phyloP scores from a whole-genome alignment of 2,113 vertebrate species.

The Lamprologus tigripictilis region DNA sequence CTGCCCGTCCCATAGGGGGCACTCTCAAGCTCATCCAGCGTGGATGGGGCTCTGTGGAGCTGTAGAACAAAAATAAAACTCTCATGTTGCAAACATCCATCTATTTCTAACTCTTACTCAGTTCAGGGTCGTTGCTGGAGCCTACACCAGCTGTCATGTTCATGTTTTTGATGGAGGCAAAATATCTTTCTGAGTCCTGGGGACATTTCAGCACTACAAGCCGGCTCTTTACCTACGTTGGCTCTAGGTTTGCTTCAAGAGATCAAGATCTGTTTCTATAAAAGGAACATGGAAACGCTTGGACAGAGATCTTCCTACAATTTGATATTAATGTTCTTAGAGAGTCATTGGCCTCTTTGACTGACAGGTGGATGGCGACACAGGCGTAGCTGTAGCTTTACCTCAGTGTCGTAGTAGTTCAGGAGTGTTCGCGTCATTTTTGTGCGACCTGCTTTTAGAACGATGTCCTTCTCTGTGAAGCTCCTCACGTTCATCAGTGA shows the following conservation, averaged over 20 bases:
- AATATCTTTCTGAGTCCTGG: background rate
- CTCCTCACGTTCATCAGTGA: background rate
- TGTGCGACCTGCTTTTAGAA: background rate
- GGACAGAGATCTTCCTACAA: background rate
- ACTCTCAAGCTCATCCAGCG: background rate
- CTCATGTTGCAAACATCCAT: background rate
- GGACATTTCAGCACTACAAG: background rate
- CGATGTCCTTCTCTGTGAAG: background rate
- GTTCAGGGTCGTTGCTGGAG: background rate
- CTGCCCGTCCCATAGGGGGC: background rate
- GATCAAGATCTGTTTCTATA: background rate
- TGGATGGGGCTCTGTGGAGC: background rate
- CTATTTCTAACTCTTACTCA: background rate
- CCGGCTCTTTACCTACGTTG: background rate
- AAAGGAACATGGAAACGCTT: accelerated
- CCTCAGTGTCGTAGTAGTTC: background rate
- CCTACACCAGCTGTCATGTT: background rate
- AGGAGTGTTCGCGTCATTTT: background rate
- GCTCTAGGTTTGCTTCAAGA: background rate
- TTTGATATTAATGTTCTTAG: background rate
- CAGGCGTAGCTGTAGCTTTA: background rate
- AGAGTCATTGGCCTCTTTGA: background rate
- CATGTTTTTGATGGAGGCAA: background rate
- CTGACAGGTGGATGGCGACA: background rate
- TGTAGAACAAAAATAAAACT: background rate